These are phyloP conservation scores for Lepidurus couesii DNA, from an alignment of 1,140 invertebrate species.

Conservation along the genomic window DNA sequence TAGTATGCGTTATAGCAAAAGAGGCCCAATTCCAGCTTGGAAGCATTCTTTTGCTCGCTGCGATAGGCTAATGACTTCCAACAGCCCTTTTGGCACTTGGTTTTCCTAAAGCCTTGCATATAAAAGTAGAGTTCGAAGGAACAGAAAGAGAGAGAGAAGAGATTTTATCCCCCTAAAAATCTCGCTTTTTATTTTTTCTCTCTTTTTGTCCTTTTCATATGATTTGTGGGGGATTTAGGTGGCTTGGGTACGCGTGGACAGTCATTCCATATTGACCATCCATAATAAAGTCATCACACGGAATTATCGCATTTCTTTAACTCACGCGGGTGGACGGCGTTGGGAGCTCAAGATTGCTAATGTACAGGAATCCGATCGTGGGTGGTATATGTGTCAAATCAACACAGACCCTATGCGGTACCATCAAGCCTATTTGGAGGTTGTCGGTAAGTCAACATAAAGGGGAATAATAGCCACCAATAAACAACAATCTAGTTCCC, in stretches of 20 bases:
- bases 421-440: constrained; percentile 39
- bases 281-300: constrained; percentile 35
- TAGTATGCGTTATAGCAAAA: background rate
- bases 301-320: constrained; percentile 34
- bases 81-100: background rate
- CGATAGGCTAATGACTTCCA: background rate
- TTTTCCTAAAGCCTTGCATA: background rate
- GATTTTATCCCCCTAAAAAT: background rate
- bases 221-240: constrained; percentile 23
- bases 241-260: constrained; percentile 32
- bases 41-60: background rate
- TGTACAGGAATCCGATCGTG: constrained; percentile 70
- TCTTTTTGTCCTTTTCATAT: background rate
- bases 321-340: constrained; percentile 30
- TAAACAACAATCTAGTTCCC: too few relatives aligned
- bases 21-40: background rate
- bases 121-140: background rate
- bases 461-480: background rate
- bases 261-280: constrained; percentile 30
- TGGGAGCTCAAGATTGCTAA: constrained; percentile 57
- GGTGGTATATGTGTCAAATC: constrained; percentile 57
- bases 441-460: constrained; percentile 38
- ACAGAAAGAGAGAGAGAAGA: background rate
- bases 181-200: background rate
- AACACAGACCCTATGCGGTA: constrained; percentile 39